Evolutionary conservation across 2,797 vertebrate species (phyloP).

Genomic region (Pantherophis alleghaniensis): DNA sequence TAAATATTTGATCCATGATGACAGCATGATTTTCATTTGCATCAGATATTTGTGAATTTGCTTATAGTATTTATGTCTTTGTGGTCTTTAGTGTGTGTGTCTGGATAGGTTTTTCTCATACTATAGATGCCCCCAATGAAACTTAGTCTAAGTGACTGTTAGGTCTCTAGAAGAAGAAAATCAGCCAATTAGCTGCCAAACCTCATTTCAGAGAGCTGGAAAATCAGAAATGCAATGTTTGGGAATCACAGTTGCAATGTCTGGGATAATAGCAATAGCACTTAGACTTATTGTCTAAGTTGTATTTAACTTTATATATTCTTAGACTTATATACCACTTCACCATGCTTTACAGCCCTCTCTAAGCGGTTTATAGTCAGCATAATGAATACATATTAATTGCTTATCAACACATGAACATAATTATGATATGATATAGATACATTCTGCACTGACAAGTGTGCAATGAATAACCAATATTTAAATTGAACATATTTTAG

Average conservation of each 20-base stretch:
- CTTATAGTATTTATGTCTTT: background rate
- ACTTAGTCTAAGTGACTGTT: background rate
- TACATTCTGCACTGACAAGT: background rate
- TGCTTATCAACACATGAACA: background rate
- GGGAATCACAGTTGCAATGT: background rate
- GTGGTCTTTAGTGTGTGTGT: background rate
- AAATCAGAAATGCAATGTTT: background rate
- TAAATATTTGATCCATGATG: background rate
- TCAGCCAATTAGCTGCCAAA: background rate
- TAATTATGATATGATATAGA: background rate
- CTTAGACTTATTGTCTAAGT: too few species aligned
- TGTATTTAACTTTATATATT: too few species aligned
- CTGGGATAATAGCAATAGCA: background rate
- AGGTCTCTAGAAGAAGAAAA: background rate
- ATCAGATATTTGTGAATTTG: background rate
- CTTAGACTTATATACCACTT: too few species aligned
- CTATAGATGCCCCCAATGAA: background rate
- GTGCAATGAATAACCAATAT: background rate
- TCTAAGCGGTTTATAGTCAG: too few species aligned
- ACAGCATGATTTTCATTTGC: background rate
- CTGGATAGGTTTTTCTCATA: background rate
- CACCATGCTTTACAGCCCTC: too few species aligned
- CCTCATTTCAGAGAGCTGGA: background rate
- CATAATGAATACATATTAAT: background rate
- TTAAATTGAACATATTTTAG: background rate